Evolutionary conservation across 1,140 invertebrate species (phyloP).

Genomic region (Augochlora pura): DNA sequence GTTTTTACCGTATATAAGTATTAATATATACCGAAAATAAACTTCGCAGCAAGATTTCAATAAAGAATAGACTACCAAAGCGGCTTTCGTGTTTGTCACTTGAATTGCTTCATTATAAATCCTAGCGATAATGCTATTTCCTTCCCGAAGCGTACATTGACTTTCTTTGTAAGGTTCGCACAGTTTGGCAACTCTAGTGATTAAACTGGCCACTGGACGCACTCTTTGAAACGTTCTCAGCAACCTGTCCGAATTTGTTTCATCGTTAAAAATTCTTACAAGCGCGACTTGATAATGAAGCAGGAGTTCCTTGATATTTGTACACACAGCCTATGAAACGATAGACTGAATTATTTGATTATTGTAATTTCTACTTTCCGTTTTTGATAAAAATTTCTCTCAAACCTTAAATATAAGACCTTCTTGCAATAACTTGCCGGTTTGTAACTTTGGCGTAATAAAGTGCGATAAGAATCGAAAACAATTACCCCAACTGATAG

Average conservation of each 20-base stretch:
- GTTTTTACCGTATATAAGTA: no score
- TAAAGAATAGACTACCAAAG: slow-evolving; percentile 81
- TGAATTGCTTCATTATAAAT: slow-evolving; percentile 82
- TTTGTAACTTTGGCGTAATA: slow-evolving; percentile 55
- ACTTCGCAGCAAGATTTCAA: slow-evolving; percentile 82
- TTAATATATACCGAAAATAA: slow-evolving; percentile 81
- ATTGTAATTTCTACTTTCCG: not conserved
- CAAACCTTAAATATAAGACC: slow-evolving; percentile 76
- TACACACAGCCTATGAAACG: slow-evolving; percentile 79
- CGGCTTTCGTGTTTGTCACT: slow-evolving; percentile 80
- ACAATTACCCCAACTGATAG: slow-evolving; percentile 74
- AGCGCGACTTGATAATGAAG: slow-evolving; percentile 81
- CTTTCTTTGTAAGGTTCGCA: slow-evolving; percentile 79
- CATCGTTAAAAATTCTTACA: slow-evolving; percentile 77
- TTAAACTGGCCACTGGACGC: slow-evolving; percentile 79
- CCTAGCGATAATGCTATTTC: slow-evolving; percentile 82
- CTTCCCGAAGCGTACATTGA: slow-evolving; percentile 73
- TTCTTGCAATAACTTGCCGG: slow-evolving; percentile 63
- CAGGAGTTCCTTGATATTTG: slow-evolving; percentile 81
- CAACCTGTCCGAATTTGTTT: slow-evolving; percentile 76
- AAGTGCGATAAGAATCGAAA: slow-evolving; percentile 69
- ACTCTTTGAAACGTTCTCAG: slow-evolving; percentile 79
- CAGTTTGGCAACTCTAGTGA: slow-evolving; percentile 81
- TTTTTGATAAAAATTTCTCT: not conserved
- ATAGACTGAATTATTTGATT: not conserved